A percentile compares a stretch with the other conserved stretches of the same genome.
Conservation (phyloP, 2,797 vertebrate species). For the Falco columbarius region DNA sequence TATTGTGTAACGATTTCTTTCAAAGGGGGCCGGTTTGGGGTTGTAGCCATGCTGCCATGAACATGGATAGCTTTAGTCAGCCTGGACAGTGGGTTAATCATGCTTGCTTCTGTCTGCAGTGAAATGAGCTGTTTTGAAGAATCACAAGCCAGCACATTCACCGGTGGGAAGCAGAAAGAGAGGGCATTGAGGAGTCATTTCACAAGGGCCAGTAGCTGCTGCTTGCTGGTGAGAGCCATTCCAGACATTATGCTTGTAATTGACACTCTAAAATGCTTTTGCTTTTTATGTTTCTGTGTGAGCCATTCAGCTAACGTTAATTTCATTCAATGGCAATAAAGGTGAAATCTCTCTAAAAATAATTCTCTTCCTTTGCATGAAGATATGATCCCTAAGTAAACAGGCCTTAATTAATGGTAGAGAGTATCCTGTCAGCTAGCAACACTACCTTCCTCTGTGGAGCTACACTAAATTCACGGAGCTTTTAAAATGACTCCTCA, state of each 20-base stretch:
- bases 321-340: constrained; percentile 41
- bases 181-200: not conserved
- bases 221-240: constrained; percentile 19
- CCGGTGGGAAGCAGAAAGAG: not conserved
- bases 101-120: not conserved
- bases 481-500: constrained; percentile 66
- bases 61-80: not conserved
- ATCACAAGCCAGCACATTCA: not conserved
- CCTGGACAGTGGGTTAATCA: not conserved
- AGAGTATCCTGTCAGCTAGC: not conserved
- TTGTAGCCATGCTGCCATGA: not conserved
- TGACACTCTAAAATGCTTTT: constrained; percentile 37
- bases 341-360: constrained; percentile 57
- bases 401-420: constrained; percentile 52
- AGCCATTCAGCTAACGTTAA: constrained; percentile 17
- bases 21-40: not conserved
- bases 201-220: not conserved
- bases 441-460: not conserved
- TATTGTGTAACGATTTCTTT: not conserved
- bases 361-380: constrained; percentile 12
- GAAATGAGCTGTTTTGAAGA: not conserved
- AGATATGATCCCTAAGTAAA: constrained; percentile 40
- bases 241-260: constrained; percentile 53
- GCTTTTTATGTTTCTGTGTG: constrained; percentile 45
- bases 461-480: constrained; percentile 19